Evolutionary conservation across 2,113 vertebrate species (phyloP), one percentile per base, ranked within the genome.

Genomic region (Ondatra zibethicus): DNA sequence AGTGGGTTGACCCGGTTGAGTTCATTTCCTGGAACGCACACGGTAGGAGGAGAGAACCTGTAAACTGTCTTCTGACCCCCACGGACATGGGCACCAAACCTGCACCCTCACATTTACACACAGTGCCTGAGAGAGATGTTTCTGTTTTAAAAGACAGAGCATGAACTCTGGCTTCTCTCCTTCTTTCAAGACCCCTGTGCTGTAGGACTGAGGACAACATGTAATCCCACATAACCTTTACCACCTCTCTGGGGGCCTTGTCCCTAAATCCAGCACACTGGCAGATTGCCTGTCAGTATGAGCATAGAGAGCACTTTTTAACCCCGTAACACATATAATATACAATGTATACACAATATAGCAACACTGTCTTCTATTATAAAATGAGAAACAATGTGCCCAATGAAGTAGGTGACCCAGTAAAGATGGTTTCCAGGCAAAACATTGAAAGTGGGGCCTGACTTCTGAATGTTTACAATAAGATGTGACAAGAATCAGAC

Each of bases 401-500:
- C 75, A 72, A 27, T 23, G n/a, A 77, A 89, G 39, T 65, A 33
- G 52, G 66, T 87, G 85, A 72, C 75, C 50, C 36, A 93, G 73
- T 19, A 89, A 92, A 97, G 76, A 55, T 72, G 42, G 31, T 81
- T 86, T 66, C 58, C 25, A 73, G 77, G 31, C 13, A 89, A 77
- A 82, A 72, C 21, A 33, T 13, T 31, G 52, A 73, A 39, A 14
- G 12, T 81, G 33, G 23, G 16, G 5, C 65, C 29, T 55, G 72
- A 58, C 31, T 76, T 91, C 88, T 70, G 27, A 7, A 50, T 86
- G n/a, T 66, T 89, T 68, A 84, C 39, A 42, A 93, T 91, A 88
- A 94, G 92, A 68, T 23, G 1, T 58, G 65, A 86, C 91, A 96
- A 89, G 25, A 92, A n/a, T 78, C 25, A 87, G 65, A 66, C 12